Conservation (phyloP, 2,888 invertebrate species). For the Myopa testacea region DNA sequence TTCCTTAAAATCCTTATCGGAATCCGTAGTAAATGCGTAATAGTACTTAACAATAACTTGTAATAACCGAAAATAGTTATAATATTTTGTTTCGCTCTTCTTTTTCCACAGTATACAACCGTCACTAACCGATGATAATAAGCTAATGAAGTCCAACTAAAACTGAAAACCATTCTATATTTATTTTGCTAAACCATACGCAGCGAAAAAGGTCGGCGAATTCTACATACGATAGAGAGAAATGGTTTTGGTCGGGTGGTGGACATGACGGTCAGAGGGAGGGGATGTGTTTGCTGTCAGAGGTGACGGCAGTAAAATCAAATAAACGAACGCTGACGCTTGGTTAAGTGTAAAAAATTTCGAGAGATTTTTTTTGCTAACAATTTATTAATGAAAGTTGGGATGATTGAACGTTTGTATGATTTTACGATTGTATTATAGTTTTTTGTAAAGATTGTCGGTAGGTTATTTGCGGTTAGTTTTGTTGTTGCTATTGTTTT, state of each 20-base stretch:
- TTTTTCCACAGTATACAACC: conserved; percentile 19
- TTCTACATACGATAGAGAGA: too few relatives aligned
- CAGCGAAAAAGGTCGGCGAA: not conserved
- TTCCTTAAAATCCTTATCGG: too few relatives aligned
- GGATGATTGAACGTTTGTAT: too few relatives aligned
- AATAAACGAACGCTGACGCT: conserved; percentile 2
- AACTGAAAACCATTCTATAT: conserved; percentile 28
- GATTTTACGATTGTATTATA: too few relatives aligned
- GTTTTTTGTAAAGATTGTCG: too few relatives aligned
- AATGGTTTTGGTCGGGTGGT: too few relatives aligned
- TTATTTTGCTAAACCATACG: conserved; percentile 20
- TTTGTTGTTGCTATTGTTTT: too few relatives aligned
- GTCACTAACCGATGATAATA: conserved; percentile 38
- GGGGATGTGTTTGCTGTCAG: not conserved
- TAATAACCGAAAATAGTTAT: too few relatives aligned
- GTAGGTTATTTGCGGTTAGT: too few relatives aligned
- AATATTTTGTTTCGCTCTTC: not conserved
- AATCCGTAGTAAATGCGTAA: too few relatives aligned
- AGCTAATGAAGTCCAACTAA: conserved; percentile 34
- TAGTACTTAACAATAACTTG: too few relatives aligned
- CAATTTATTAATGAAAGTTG: too few relatives aligned
- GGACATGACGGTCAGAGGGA: not conserved
- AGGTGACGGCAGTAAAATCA: not conserved
- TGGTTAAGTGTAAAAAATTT: not conserved
- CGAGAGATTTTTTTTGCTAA: not conserved